A percentile compares a stretch with the other conserved stretches of the same genome.
Evolutionary conservation across 2,797 vertebrate genomes (phyloP).

Genomic region (Phoxinus dragarum): DNA sequence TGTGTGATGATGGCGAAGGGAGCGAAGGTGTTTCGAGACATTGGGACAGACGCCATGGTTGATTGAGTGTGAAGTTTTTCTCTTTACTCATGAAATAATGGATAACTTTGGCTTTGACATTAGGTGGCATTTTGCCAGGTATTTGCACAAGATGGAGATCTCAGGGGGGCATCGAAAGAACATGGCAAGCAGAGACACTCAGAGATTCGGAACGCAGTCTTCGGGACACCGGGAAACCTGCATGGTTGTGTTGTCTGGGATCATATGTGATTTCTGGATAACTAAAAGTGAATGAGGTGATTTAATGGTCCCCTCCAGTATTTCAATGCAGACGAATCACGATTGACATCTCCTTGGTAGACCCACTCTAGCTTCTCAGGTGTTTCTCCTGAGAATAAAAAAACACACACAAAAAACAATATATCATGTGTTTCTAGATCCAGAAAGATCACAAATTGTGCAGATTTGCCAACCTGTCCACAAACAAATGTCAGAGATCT

Average conservation of each 20-base stretch:
- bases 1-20: constrained; percentile 49
- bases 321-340: not conserved
- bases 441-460: not conserved
- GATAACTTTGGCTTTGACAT: constrained; percentile 80
- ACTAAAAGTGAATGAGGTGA: not conserved
- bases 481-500: not conserved
- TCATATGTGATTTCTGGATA: not conserved
- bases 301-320: not conserved
- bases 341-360: not conserved
- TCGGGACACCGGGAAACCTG: not conserved
- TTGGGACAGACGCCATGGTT: constrained; percentile 73
- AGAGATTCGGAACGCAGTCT: not conserved
- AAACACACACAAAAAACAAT: not conserved
- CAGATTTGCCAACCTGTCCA: not conserved
- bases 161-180: constrained; percentile 44
- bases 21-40: constrained; percentile 61
- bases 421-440: not conserved
- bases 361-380: not conserved
- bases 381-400: not conserved
- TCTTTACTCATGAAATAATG: constrained; percentile 84
- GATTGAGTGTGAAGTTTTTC: constrained; percentile 79
- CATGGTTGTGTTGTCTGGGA: not conserved
- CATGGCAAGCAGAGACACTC: constrained; percentile 52
- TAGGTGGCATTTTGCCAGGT: constrained; percentile 73
- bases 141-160: constrained; percentile 67